Base-by-base conservation (phyloP, 1,140 invertebrate species). In the Bombyx mandarina region DNA sequence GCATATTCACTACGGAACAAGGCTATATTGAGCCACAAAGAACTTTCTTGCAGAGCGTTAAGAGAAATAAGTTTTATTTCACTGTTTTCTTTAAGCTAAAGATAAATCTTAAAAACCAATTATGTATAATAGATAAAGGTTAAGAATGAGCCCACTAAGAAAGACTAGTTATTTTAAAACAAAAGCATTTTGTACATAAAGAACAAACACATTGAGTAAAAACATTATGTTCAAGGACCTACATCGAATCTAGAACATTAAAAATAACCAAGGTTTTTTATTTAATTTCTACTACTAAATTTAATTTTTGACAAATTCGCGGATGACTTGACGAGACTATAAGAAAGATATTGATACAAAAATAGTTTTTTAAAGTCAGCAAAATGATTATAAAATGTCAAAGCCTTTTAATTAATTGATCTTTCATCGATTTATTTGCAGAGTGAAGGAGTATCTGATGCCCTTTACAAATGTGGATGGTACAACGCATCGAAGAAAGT, bases 381-480 rank as follows among this genome's bases (percentile, higher is more conserved):
- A 8, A 8, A 45, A 10, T 45, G 45, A 45, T 7, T 8, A 10
- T 8, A 45, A 10, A 45, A 8, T 8, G 1, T 45, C 45, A 45
- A 45, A 12, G n/a, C 6, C 9, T 49, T 49, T 7, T 52, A 43
- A 35, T 35, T 7, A 12, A 46, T 35, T 43, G n/a, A 26, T 43
- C 46, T 8, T 50, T 9, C n/a, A 45, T 44, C 43, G 47, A 42
- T 61, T 48, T 12, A 46, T 57, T 65, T 54, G 7, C 57, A 74
- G 71, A 69, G 66, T 50, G 8, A 52, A 54, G 54, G 59, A 6
- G 44, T 71, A 6, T 45, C 63, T 0, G 46, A 65, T 5, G 66
- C 71, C 18, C 9, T 74, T 5, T 74, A 74, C 47, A 59, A 60
- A 43, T 56, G 69, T 45, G 66, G 67, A 1, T 74, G 71, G 71